phyloP scores from a whole-genome alignment of 2,888 invertebrate genomes.

The Torymus aiolomorphi region DNA sequence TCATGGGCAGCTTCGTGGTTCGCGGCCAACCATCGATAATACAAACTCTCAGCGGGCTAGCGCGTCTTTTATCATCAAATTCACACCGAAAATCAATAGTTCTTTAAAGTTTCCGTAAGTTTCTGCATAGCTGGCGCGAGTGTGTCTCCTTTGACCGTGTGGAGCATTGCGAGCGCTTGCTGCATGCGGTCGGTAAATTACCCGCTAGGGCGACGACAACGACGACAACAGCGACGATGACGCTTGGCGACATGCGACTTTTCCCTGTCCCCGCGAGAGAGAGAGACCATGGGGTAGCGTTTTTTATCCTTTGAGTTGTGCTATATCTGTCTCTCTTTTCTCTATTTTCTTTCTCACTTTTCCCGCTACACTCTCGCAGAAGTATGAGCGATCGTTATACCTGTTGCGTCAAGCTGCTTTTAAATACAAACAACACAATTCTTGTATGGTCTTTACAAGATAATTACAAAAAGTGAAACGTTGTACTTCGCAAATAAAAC shows the following conservation, averaged over 20 bases:
- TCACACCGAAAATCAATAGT: constrained; percentile 60
- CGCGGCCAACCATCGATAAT: too few relatives aligned
- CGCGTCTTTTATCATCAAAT: constrained; percentile 14
- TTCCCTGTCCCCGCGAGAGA: neutral
- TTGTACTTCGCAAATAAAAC: too few relatives aligned
- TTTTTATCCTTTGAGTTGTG: constrained; percentile 24
- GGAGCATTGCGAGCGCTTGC: neutral
- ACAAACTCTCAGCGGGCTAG: neutral
- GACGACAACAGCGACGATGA: too few relatives aligned
- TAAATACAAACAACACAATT: constrained; percentile 8
- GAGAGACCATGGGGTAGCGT: neutral
- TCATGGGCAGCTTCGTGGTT: neutral
- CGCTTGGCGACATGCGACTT: too few relatives aligned
- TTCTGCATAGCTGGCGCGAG: constrained; percentile 63
- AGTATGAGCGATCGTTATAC: constrained; percentile 14
- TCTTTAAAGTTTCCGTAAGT: constrained; percentile 55
- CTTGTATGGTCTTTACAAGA: neutral
- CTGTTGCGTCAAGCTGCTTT: constrained; percentile 32
- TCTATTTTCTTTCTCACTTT: too few relatives aligned
- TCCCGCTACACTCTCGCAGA: too few relatives aligned
- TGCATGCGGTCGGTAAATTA: constrained; percentile 65
- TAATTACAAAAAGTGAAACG: too few relatives aligned
- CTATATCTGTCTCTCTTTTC: neutral
- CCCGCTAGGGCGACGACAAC: constrained; percentile 44
- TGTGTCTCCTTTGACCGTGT: constrained; percentile 20